Percentiles rank a stretch among this genome's conserved stretches.
These are phyloP conservation scores for Scatophagus argus DNA, from an alignment of 2,113 vertebrate genomes.

Conservation along the genomic window DNA sequence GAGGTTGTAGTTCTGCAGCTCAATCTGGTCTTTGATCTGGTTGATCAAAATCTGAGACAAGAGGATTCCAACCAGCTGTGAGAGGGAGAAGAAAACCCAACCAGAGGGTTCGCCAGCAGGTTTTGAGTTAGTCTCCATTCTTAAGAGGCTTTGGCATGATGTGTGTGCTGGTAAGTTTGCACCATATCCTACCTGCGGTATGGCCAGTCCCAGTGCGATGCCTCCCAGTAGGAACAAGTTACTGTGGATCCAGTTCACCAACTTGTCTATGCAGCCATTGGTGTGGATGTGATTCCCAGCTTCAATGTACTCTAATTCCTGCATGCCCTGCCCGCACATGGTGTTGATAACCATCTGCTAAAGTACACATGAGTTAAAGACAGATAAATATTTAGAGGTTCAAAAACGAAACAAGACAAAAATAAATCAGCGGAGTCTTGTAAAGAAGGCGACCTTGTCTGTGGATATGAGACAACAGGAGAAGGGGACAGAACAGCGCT, in stretches of 20 bases:
- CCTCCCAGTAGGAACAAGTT: conserved; percentile 94
- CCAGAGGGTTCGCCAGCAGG: background rate
- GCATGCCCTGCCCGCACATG: conserved; percentile 93
- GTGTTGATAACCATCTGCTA: conserved; percentile 91
- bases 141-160: background rate
- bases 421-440: too few relatives aligned
- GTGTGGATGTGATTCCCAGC: conserved; percentile 88
- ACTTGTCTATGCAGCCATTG: conserved; percentile 93
- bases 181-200: conserved; percentile 89
- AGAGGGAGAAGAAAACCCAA: conserved; percentile 28
- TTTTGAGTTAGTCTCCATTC: background rate
- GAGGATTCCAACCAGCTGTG: conserved; percentile 93
- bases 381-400: background rate
- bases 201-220: conserved; percentile 89
- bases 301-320: conserved; percentile 78
- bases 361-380: background rate
- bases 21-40: conserved; percentile 94
- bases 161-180: background rate
- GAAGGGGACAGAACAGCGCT: conserved; percentile 93
- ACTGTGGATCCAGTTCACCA: conserved; percentile 94
- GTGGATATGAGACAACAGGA: conserved; percentile 87
- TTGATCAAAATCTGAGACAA: conserved; percentile 92
- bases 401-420: background rate
- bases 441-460: conserved; percentile 76
- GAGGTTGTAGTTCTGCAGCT: conserved; percentile 90